Evolutionary conservation across 2,888 invertebrate genomes (phyloP), one percentile per base, ranked within the genome.

Genomic region (Ecliptopera silaceata): DNA sequence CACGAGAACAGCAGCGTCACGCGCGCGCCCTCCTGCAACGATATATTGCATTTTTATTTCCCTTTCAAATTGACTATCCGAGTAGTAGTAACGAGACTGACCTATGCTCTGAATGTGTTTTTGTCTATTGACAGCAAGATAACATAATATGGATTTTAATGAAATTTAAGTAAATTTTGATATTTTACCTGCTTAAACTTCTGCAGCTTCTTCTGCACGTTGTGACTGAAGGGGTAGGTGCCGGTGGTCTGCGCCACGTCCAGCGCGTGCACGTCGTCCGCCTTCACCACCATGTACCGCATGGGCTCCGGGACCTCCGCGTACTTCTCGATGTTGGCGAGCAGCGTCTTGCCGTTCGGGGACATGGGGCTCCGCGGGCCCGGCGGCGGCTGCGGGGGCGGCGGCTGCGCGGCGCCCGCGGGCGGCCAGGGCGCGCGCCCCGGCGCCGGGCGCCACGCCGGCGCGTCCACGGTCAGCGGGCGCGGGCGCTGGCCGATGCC

Each of bases 401-500:
- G 39, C 0, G 74, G 72, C 0, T 75, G 0, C 89, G 73, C 87
- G 89, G 89, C 60, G 77, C 82, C 0, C 92, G 92, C 18, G 92
- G 92, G 67, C 82, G 0, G 92, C 89, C n/a, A 94, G 95, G 95
- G 66, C 94, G 93, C 0, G 96, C 96, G 47, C 95, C 88, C 77
- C 95, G 95, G 0, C 96, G n/a, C n/a, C n/a, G n/a, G 75, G 0
- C 89, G 73, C 87, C 90, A 89, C 60, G 77, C 82, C 0, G 92
- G 92, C 18, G 92, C 92, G 67, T 94, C 93, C 1, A 92, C 82
- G 0, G 92, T 90, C n/a, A 94, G 82, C 2, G 95, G 95, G 66
- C 94, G 93, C 0, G 96, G 96, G 47, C 95, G 88, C 77, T 95
- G 95, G 0, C 96, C 96, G 56, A 96, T 94, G 0, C 96, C 96